Evolutionary conservation across 2,113 vertebrate genomes (phyloP).

Genomic region (Globicephala melas): DNA sequence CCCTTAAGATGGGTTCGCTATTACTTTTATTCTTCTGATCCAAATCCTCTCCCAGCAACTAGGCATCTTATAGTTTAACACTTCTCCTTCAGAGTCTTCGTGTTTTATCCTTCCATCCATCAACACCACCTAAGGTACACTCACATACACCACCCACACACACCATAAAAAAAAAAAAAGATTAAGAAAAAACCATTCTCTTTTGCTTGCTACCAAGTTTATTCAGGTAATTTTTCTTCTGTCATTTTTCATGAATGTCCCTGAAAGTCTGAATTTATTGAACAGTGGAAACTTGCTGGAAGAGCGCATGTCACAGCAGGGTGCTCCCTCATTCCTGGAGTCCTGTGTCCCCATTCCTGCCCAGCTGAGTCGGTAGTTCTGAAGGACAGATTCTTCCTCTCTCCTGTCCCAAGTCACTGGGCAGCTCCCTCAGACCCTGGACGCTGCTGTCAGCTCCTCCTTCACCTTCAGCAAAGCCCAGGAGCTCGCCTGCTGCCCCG

Average conservation of each 20-base stretch:
- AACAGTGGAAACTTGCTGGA: background rate
- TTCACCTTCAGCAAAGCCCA: background rate
- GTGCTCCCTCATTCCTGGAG: background rate
- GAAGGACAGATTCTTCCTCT: background rate
- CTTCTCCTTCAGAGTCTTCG: background rate
- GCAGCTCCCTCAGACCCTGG: background rate
- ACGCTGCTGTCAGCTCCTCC: background rate
- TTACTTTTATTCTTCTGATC: background rate
- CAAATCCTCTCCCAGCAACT: background rate
- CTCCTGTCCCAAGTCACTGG: background rate
- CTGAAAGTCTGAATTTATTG: background rate
- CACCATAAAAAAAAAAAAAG: background rate
- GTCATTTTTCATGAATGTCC: background rate
- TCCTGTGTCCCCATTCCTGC: background rate
- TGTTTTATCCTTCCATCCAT: background rate
- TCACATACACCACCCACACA: background rate
- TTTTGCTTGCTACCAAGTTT: constrained; percentile 40
- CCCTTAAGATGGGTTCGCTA: background rate
- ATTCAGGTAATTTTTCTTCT: constrained; percentile 47
- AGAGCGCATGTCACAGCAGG: background rate
- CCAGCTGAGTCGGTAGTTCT: no score
- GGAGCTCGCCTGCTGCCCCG: background rate
- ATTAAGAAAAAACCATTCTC: background rate
- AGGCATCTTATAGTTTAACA: background rate
- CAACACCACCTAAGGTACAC: background rate